phyloP scores from a whole-genome alignment of 2,888 invertebrate genomes.

The Ariolimax columbianus region DNA sequence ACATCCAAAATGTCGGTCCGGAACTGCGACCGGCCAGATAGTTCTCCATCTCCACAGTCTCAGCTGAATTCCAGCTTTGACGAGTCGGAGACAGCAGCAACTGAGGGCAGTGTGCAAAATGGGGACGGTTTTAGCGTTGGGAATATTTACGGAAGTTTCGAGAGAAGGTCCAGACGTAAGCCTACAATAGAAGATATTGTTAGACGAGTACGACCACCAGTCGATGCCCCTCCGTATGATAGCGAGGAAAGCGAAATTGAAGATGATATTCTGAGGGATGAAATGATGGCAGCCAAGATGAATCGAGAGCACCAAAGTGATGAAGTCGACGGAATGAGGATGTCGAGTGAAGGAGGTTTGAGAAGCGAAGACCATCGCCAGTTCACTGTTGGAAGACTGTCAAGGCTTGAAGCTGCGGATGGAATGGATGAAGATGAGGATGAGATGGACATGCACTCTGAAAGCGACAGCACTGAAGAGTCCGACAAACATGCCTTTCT shows the following conservation, averaged over 20 bases:
- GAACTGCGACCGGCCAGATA: slow-evolving; percentile 44
- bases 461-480: slow-evolving; percentile 23
- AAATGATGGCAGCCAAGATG: slow-evolving; percentile 48
- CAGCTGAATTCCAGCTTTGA: slow-evolving; percentile 52
- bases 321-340: slow-evolving; percentile 44
- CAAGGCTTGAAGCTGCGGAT: slow-evolving; percentile 44
- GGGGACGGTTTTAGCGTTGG: slow-evolving; percentile 45
- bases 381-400: slow-evolving; percentile 14
- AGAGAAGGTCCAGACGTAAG: slow-evolving; percentile 65
- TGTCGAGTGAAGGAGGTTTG: not conserved
- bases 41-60: slow-evolving; percentile 50
- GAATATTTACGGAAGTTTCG: slow-evolving; percentile 45
- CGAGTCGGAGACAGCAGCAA: slow-evolving; percentile 40
- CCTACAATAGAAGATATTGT: slow-evolving; percentile 74
- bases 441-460: slow-evolving; percentile 48
- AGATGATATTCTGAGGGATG: slow-evolving; percentile 66
- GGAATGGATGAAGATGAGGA: slow-evolving; percentile 44
- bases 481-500: slow-evolving; percentile 41
- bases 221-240: slow-evolving; percentile 61
- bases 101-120: slow-evolving; percentile 29
- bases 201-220: slow-evolving; percentile 61
- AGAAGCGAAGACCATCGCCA: not conserved
- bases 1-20: slow-evolving; percentile 24
- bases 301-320: slow-evolving; percentile 29
- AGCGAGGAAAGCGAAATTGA: slow-evolving; percentile 65